Percentiles rank a stretch among this genome's conserved stretches.
Conservation (phyloP, 1,140 invertebrate genomes). For the Hycleus phaleratus region DNA sequence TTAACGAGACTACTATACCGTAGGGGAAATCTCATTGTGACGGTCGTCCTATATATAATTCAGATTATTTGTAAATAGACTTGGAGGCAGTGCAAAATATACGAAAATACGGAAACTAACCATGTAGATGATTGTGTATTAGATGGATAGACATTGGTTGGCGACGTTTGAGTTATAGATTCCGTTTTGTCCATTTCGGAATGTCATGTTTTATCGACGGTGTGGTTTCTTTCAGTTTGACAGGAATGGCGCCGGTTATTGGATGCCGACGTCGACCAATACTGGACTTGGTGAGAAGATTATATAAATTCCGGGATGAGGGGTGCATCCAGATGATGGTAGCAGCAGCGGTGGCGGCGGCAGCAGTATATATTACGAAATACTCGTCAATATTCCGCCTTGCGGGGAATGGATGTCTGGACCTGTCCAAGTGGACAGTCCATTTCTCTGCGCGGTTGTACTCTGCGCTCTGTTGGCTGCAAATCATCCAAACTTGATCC, state of each 20-base stretch:
- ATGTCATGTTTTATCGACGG: constrained; percentile 38
- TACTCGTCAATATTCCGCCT: constrained; percentile 36
- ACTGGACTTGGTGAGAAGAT: constrained; percentile 32
- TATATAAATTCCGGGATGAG: constrained; percentile 37
- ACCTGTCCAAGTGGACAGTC: constrained; percentile 30
- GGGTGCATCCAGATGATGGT: constrained; percentile 11
- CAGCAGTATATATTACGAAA: constrained; percentile 5
- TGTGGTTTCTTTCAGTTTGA: constrained; percentile 39
- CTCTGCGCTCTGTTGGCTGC: constrained; percentile 22
- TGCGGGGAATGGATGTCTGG: constrained; percentile 7
- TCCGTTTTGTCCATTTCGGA: constrained; percentile 32
- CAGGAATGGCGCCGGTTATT: constrained; percentile 38
- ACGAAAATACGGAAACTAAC: no score
- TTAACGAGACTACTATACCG: constrained; percentile 24
- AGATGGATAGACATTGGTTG: background rate
- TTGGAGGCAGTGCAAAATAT: no score
- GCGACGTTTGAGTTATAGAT: constrained; percentile 14
- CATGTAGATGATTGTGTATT: no score
- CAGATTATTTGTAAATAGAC: constrained; percentile 5
- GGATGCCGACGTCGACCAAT: constrained; percentile 37
- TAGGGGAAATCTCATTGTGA: constrained; percentile 29
- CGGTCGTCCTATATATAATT: constrained; percentile 18
- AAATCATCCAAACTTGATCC: constrained; percentile 30
- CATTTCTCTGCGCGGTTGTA: constrained; percentile 29
- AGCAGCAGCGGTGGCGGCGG: constrained; percentile 3